Base-by-base conservation (phyloP, 2,888 invertebrate species). In the Marronus borbonicus region DNA sequence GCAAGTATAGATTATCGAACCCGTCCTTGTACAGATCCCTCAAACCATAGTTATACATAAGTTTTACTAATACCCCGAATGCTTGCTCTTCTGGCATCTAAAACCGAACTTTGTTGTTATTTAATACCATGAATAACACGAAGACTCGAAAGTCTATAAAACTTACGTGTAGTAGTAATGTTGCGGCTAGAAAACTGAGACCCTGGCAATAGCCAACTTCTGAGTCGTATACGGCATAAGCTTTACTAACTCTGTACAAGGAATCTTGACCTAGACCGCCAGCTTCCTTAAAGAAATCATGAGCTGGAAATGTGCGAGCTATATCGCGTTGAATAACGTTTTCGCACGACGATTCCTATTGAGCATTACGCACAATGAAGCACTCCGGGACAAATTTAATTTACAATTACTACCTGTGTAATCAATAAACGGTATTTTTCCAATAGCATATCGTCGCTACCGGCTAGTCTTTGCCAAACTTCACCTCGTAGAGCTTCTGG, bases 51-150 rank as follows among this genome's bases (percentile, higher is more conserved):
- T 97, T 96, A 88, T 97, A 98, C 99, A 99, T 99, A 28, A 99
- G 92, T 83, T 97, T 96, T 1, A 98, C 97, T 76, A 99, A 90
- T 17, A 99, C 95, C 87, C 97, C 97, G 88, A 99, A 99, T 0
- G 99, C 98, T 90, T 99, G 98, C 88, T 99, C 99, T 89, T 99
- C 99, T 0, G 99, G 98, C 98, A 99, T 99, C 98, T 99, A 87
- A 81, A 89, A 86, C 58, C 76, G 80, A 74, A n/a, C 75, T 39
- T 39, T 10, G 39, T 10, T 39, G 7, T 39, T 39, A 39, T 7
- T 7, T 10, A 39, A 39, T 39, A 39, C 7, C 7, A 17, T 0
- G 17, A 17, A 17, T 17, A 17, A 17, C 17, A 17, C 17, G 17
- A 17, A 17, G 17, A 0, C 17, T 17, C 17, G 17, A 17, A 17